Conservation (phyloP, 2,888 invertebrate species). For the Diloba caeruleocephala region DNA sequence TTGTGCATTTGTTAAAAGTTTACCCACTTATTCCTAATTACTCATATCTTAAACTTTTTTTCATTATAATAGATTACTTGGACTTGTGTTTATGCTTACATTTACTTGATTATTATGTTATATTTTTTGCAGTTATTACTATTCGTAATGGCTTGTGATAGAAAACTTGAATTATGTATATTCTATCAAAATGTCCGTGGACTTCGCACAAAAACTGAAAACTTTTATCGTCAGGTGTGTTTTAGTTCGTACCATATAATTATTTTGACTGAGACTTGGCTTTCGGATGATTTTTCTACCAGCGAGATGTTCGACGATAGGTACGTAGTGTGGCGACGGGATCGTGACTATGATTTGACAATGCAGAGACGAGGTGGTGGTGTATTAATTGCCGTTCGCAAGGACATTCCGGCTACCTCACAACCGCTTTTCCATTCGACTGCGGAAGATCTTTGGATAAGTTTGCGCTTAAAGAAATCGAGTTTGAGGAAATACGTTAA, state of each 20-base stretch:
- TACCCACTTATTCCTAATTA: not conserved
- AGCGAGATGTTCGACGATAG: not conserved
- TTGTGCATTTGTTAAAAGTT: not conserved
- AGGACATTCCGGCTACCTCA: not conserved
- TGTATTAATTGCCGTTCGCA: not conserved
- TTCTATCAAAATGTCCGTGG: constrained; percentile 2
- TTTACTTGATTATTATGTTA: not conserved
- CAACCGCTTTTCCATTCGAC: not conserved
- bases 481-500: not conserved
- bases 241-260: not conserved
- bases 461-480: not conserved
- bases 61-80: too few species aligned
- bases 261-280: not conserved
- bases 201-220: not conserved
- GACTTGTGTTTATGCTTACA: not conserved
- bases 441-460: constrained; percentile 3
- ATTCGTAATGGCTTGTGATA: not conserved
- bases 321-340: not conserved
- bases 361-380: not conserved
- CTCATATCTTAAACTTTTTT: not conserved
- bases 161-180: not conserved
- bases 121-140: not conserved
- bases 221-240: not conserved
- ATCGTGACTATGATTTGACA: not conserved
- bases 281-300: not conserved